Evolutionary conservation across 2,797 vertebrate species (phyloP), one percentile per base, ranked within the genome.

Genomic region (Microchirus variegatus): DNA sequence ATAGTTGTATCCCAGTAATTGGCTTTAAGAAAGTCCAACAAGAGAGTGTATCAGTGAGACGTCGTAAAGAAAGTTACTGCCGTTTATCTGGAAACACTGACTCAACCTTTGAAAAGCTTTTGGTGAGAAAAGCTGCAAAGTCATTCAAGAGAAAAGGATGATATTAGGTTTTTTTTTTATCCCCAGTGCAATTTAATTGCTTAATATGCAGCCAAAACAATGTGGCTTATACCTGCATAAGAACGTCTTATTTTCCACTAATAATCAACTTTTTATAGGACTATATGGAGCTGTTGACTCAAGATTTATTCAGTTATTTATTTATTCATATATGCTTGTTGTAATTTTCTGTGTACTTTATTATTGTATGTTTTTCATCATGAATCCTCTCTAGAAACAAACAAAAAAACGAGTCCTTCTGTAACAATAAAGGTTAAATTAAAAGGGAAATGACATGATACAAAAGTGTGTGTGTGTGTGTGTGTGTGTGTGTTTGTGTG

Each of bases 381-480:
- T 66, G 53, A 74, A 60, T 67, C 59, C 57, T 17, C n/a, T 35
- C 19, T 2, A 16, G 15, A 73, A 55, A 22, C 26, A 59, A 60
- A 66, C 2, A 7, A 26, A 37, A 41, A 22, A 44, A 63, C 52
- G 7, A 36, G 35, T 14, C 64, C 61, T 43, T 53, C 40, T 19
- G 79, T 65, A 58, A 59, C 40, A 13, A 73, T 70, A 53, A 58
- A 63, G 40, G 12, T 42, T 18, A 59, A 76, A 70, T 80, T 75
- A 77, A 75, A 78, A 64, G 51, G 64, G 62, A 61, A 82, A 69
- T 78, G n/a, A 63, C 57, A 18, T 52, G 9, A 58, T 70, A 58
- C 12, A 1, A 38, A 38, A 38, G 2, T 18, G 51, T 36, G 37
- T 26, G 40, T 26, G 18, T 16, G 40, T 26, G 16, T 19, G 19